These are phyloP conservation scores for Coremacera marginata DNA, from an alignment of 2,888 invertebrate genomes.

Conservation along the genomic window DNA sequence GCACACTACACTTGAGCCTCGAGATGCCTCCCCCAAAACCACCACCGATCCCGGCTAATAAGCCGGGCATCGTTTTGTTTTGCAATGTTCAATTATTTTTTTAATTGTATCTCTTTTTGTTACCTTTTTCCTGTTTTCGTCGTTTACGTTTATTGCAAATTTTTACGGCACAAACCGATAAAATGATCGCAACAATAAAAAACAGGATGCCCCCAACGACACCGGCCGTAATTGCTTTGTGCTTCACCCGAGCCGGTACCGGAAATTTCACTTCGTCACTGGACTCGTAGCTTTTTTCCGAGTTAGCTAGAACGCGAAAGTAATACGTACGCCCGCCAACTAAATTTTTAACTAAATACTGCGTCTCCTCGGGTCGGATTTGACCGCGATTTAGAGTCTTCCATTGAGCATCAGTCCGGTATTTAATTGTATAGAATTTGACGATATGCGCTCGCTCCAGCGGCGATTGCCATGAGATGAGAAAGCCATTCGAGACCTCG, in stretches of 20 bases:
- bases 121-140: slow-evolving; percentile 98
- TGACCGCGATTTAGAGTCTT: slow-evolving; percentile 89
- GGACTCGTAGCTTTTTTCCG: slow-evolving; percentile 86
- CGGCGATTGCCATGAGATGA: slow-evolving; percentile 91
- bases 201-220: slow-evolving; percentile 97
- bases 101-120: slow-evolving; percentile 59
- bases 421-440: slow-evolving; percentile 92
- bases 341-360: slow-evolving; percentile 92
- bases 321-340: slow-evolving; percentile 92
- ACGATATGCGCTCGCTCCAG: slow-evolving; percentile 84
- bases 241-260: slow-evolving; percentile 91
- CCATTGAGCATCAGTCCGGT: slow-evolving; percentile 90
- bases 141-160: slow-evolving; percentile 97
- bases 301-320: slow-evolving; percentile 91
- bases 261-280: slow-evolving; percentile 91
- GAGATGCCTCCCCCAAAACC: slow-evolving; percentile 23
- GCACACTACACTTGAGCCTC: not conserved
- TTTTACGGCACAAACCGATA: slow-evolving; percentile 97
- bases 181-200: slow-evolving; percentile 96
- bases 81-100: slow-evolving; percentile 21
- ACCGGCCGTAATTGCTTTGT: slow-evolving; percentile 96
- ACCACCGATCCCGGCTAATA: slow-evolving; percentile 21
- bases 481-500: slow-evolving; percentile 89
- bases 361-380: slow-evolving; percentile 90
- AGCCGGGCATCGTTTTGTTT: not conserved